Evolutionary conservation across 2,113 vertebrate genomes (phyloP).

Genomic region (Ondatra zibethicus): DNA sequence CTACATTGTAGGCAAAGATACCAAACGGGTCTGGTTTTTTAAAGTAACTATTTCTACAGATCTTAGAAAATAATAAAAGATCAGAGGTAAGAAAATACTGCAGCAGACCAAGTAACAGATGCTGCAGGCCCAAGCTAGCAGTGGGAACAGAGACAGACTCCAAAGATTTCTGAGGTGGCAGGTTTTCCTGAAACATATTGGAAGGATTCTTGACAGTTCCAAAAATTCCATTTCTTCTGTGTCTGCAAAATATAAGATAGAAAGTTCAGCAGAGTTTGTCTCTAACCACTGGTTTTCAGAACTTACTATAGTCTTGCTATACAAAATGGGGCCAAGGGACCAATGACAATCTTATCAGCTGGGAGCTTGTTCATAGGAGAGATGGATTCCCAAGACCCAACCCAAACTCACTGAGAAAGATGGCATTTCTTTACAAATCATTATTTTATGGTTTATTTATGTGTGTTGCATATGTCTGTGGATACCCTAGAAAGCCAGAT

Average conservation of each 20-base stretch:
- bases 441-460: background rate
- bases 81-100: background rate
- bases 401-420: background rate
- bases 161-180: background rate
- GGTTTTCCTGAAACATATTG: slow-evolving; percentile 19
- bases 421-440: background rate
- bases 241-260: background rate
- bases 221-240: background rate
- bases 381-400: background rate
- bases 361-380: background rate
- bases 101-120: background rate
- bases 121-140: background rate
- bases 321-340: background rate
- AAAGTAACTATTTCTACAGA: background rate
- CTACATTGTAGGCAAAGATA: background rate
- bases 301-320: background rate
- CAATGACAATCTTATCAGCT: background rate
- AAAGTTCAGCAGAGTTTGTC: background rate
- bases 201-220: slow-evolving; percentile 39
- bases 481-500: no score
- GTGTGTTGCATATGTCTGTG: background rate
- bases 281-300: background rate
- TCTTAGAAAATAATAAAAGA: background rate
- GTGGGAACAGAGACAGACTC: background rate
- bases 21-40: background rate